Percentiles rank a stretch among this genome's conserved stretches.
These are phyloP conservation scores for Micronycteris hirsuta DNA, from an alignment of 2,113 vertebrate genomes.

Conservation along the genomic window DNA sequence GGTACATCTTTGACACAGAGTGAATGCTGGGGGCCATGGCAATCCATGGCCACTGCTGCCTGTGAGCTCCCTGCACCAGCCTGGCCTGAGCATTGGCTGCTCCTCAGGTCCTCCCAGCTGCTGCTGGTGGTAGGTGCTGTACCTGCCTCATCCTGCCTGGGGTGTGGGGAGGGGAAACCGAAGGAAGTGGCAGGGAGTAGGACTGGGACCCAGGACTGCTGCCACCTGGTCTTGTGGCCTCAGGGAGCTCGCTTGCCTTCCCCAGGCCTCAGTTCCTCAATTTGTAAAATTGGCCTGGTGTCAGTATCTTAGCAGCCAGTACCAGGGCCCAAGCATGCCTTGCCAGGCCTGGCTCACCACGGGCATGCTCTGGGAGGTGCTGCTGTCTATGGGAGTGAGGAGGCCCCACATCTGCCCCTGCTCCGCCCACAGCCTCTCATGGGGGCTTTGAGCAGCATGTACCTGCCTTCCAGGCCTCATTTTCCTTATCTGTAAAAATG, in stretches of 20 bases:
- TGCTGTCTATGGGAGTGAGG: background rate
- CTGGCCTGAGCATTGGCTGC: background rate
- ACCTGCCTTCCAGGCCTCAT: too few relatives aligned
- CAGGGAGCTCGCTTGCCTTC: background rate
- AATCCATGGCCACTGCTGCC: background rate
- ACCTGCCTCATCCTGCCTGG: background rate
- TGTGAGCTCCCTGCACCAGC: background rate
- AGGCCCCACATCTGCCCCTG: too few relatives aligned
- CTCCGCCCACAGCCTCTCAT: background rate
- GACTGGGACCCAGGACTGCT: background rate
- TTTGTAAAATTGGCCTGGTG: background rate
- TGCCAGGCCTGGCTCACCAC: fast-evolving
- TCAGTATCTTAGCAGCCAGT: background rate
- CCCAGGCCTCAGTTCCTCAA: background rate
- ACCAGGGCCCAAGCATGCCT: background rate
- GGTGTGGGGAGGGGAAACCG: fast-evolving
- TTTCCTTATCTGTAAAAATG: background rate
- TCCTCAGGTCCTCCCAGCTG: background rate
- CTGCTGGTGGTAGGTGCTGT: background rate
- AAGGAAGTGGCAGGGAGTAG: background rate
- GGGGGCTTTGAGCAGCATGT: too few relatives aligned
- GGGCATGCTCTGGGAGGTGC: background rate
- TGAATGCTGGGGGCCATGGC: background rate
- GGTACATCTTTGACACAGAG: background rate
- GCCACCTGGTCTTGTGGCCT: background rate